Conservation (phyloP, 1,140 invertebrate species). For the Neodiprion virginianus region DNA sequence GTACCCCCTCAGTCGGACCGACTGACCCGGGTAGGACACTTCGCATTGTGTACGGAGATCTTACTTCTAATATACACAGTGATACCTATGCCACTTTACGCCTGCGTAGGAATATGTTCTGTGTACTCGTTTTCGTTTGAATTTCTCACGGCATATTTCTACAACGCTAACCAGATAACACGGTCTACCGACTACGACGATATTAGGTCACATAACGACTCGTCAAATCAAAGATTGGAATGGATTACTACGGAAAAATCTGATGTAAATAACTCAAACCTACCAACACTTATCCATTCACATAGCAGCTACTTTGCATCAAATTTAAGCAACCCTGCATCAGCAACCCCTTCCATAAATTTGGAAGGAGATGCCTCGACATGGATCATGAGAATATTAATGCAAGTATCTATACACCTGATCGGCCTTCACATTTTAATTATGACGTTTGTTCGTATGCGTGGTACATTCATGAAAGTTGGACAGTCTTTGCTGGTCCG, state of each 20-base stretch:
- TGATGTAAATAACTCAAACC: not conserved
- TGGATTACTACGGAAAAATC: not conserved
- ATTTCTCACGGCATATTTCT: conserved; percentile 59
- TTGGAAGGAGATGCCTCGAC: conserved; percentile 55
- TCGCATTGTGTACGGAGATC: conserved; percentile 85
- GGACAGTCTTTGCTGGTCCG: conserved; percentile 89
- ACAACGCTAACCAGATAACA: conserved; percentile 24
- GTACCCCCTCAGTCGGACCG: conserved; percentile 63
- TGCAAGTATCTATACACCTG: conserved; percentile 89
- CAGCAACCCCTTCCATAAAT: conserved; percentile 41
- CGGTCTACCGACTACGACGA: conserved; percentile 24
- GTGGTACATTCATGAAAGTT: conserved; percentile 96
- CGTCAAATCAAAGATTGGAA: not conserved
- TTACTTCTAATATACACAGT: conserved; percentile 91
- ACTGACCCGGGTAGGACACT: conserved; percentile 81
- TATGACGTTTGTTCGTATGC: conserved; percentile 90
- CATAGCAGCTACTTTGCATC: not conserved
- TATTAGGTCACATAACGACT: conserved; percentile 35
- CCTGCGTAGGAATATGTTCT: conserved; percentile 78
- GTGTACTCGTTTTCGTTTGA: conserved; percentile 87
- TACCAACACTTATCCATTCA: not conserved
- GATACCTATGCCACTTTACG: conserved; percentile 88
- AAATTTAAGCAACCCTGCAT: not conserved
- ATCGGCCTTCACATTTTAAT: conserved; percentile 93
- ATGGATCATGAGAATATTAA: conserved; percentile 76